These are phyloP conservation scores for Hippasteria phrygiana DNA, from an alignment of 53 echinoderm and acorn worm species.

Conservation along the genomic window DNA sequence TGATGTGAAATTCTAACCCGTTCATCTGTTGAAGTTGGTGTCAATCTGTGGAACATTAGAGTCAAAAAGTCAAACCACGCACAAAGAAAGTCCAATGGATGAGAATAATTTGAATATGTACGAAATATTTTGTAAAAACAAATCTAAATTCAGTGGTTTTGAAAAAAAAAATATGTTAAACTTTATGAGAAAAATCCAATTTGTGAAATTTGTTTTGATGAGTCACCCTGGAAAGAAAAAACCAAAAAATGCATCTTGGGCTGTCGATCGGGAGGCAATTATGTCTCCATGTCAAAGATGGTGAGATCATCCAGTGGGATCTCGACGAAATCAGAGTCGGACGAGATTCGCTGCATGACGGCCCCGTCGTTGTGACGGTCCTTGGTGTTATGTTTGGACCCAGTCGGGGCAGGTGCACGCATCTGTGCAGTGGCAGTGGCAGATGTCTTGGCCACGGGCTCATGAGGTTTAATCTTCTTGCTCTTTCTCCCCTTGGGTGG, in stretches of 20 bases:
- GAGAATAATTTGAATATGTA: not conserved
- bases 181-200: not conserved
- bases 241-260: not conserved
- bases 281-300: slow-evolving; percentile 30
- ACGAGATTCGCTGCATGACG: not conserved
- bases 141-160: not conserved
- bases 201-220: not conserved
- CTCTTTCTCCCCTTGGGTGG: not conserved
- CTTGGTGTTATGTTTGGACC: not conserved
- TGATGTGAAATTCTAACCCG: not conserved
- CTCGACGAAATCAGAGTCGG: slow-evolving; percentile 30
- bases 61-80: not conserved
- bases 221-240: not conserved
- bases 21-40: not conserved
- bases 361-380: not conserved
- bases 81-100: not conserved
- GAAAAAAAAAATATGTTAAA: not conserved
- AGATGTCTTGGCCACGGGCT: not conserved
- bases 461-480: not conserved
- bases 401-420: not conserved
- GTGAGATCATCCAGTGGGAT: slow-evolving; percentile 37
- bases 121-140: too few relatives aligned
- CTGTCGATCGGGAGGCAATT: not conserved
- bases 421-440: not conserved
- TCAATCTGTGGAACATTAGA: not conserved